Base-by-base conservation (phyloP, 2,888 invertebrate species). In the Drosophila sordidula region DNA sequence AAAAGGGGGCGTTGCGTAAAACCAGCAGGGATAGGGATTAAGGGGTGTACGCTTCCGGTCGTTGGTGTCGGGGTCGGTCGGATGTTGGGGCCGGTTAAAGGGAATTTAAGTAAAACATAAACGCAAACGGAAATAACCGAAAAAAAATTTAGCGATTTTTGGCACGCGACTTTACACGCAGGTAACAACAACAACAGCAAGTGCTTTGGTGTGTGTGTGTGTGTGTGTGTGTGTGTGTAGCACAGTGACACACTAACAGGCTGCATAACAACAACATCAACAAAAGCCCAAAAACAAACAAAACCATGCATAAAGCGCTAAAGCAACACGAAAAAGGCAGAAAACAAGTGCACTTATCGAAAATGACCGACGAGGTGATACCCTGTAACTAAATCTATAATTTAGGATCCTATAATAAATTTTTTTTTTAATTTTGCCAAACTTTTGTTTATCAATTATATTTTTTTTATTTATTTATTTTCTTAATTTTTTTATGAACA, bases 81-180 rank as follows among this genome's bases (percentile, higher is more conserved):
- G 79, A 82, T 77, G 86, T 86, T 83, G 88, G 80, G 86, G 86
- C 82, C 77, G 86, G 84, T 82, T 83, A 84, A 80, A 75, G 76
- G 73, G 76, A 85, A 85, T 84, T 84, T 81, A 87, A 88, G 84
- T 89, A 83, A 89, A 85, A 84, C 89, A 84, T 85, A 89, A 85
- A 81, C 89, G 85, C 73, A 84, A 89, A 79, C 85, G 85, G 85
- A 85, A 84, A 84, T 85, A 75, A 73, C 70, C 68, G 64, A 78
- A 70, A 76, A 76, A 71, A 74, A 79, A 61, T 70, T 52, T 80
- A 55, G 68, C 77, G 80, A 70, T 74, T 77, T 75, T 64, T 64
- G 62, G 76, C 78, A 78, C 78, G 78, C 78, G 72, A 78, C 61
- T 77, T 78, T 69, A 44, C 78, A 79, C 76, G 63, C 75, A 78